A percentile compares a stretch with the other conserved stretches of the same genome.
These are phyloP conservation scores for Alces alces DNA, from an alignment of 2,113 vertebrate species.

Conservation along the genomic window DNA sequence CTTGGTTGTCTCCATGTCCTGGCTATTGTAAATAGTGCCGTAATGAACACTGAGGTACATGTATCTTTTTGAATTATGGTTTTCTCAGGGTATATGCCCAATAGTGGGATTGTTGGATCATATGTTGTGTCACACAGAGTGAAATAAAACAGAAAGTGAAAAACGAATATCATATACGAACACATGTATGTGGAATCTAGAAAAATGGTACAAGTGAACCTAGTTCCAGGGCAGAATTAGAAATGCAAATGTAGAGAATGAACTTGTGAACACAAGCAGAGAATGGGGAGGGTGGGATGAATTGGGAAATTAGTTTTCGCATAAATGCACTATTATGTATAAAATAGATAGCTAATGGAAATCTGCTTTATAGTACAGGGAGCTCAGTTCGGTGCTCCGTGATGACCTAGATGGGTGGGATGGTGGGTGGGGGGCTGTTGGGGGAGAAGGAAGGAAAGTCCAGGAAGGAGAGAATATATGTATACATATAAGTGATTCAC, in stretches of 20 bases:
- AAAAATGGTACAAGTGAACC: neutral
- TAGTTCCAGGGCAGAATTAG: neutral
- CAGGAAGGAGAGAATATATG: neutral
- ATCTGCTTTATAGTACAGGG: neutral
- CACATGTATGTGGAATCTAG: neutral
- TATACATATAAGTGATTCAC: neutral
- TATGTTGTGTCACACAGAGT: neutral
- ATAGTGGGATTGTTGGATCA: neutral
- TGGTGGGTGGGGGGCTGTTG: neutral
- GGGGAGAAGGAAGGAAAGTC: neutral
- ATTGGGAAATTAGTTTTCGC: neutral
- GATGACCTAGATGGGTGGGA: neutral
- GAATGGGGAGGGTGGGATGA: neutral
- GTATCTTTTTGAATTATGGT: neutral
- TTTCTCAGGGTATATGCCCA: neutral
- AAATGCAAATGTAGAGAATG: neutral
- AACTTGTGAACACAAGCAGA: neutral
- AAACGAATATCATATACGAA: neutral
- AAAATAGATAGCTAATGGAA: neutral
- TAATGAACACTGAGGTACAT: neutral
- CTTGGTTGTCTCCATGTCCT: neutral
- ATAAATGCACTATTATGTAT: neutral
- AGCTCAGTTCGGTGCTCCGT: neutral
- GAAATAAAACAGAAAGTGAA: neutral
- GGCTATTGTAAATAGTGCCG: neutral